Percentiles rank a stretch among this genome's conserved stretches.
phyloP scores from a whole-genome alignment of 2,113 vertebrate genomes.

The Lipotes vexillifer region DNA sequence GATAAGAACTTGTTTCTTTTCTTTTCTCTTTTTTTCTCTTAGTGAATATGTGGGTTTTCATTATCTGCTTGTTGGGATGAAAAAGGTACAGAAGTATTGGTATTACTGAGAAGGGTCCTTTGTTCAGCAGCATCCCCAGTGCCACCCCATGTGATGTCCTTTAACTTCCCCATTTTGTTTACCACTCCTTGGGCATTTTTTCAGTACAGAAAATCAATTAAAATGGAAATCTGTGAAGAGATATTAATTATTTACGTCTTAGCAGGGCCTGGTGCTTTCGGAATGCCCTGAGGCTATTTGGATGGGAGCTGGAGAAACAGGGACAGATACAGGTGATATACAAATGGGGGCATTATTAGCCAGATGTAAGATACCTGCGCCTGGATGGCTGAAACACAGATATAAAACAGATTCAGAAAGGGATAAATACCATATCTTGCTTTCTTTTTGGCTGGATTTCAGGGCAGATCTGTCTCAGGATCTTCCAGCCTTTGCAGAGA shows the following conservation, averaged over 20 bases:
- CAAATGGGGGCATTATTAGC: background rate
- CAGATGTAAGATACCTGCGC: background rate
- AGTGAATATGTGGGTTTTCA: background rate
- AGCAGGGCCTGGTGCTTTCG: background rate
- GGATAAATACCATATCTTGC: background rate
- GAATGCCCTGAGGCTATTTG: background rate
- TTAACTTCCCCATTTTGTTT: background rate
- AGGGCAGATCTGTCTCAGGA: background rate
- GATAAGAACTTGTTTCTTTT: background rate
- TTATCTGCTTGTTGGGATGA: background rate
- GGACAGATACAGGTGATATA: background rate
- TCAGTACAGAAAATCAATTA: background rate
- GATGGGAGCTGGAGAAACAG: background rate
- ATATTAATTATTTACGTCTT: background rate
- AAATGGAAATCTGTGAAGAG: background rate
- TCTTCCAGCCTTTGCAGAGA: background rate
- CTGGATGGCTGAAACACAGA: background rate
- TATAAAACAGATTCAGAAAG: background rate
- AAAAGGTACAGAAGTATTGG: background rate
- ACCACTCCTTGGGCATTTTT: background rate
- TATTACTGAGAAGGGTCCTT: background rate
- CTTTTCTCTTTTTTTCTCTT: background rate
- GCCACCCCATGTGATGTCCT: background rate
- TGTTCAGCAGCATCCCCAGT: background rate
- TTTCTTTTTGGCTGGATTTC: background rate